A percentile compares a stretch with the other conserved stretches of the same genome.
Evolutionary conservation across 2,113 vertebrate species (phyloP).

Genomic region (Scolopax mira): DNA sequence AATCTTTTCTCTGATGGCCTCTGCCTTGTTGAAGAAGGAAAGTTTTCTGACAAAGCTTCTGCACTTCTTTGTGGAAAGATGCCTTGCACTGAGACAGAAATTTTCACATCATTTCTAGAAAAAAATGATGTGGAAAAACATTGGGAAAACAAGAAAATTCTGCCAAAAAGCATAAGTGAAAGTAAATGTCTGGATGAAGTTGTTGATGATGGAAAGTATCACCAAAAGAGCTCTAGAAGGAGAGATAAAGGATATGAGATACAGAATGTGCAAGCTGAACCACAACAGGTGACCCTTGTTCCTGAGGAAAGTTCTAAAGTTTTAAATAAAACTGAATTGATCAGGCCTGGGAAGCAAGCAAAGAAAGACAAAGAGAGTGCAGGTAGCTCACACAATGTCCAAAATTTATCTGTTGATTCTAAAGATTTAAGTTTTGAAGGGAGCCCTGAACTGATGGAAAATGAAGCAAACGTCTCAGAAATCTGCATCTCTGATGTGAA

Average conservation of each 20-base stretch:
- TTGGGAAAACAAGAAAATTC: constrained; percentile 34
- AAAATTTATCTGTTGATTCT: background rate
- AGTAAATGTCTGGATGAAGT: constrained; percentile 36
- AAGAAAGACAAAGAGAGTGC: background rate
- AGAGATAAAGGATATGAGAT: background rate
- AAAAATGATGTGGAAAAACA: background rate
- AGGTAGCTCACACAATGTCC: background rate
- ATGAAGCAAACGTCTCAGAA: background rate
- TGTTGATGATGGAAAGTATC: background rate
- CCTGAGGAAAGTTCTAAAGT: background rate
- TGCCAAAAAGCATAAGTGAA: constrained; percentile 23
- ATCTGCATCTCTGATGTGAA: background rate
- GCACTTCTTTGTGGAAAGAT: background rate
- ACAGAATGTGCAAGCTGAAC: background rate
- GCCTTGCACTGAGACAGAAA: constrained; percentile 29
- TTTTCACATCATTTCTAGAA: constrained; percentile 27
- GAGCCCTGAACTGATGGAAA: background rate
- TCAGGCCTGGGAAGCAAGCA: background rate
- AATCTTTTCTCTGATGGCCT: background rate
- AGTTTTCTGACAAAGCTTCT: background rate
- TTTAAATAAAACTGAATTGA: constrained; percentile 41
- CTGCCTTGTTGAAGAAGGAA: background rate
- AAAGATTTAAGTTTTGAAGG: background rate
- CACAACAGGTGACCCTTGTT: background rate
- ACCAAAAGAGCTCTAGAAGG: background rate